Conservation (phyloP, 2,113 vertebrate genomes). For the Bostrychus sinensis region DNA sequence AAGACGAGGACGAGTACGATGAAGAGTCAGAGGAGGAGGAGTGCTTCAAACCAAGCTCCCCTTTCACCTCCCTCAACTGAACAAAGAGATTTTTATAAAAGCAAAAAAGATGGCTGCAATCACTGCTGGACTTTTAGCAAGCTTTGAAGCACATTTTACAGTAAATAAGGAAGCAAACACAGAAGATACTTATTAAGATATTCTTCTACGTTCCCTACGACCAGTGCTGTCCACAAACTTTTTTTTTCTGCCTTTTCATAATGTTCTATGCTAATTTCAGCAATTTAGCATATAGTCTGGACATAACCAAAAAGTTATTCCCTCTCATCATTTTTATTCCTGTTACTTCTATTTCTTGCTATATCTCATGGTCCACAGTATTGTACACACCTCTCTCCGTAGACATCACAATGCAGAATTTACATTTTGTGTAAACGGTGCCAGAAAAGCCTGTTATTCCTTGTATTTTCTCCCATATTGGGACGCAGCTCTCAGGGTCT, state of each 20-base stretch:
- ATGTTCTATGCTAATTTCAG: too few species aligned
- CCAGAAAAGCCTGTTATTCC: neutral
- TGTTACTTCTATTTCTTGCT: neutral
- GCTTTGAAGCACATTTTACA: neutral
- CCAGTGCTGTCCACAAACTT: too few species aligned
- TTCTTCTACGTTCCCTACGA: too few species aligned
- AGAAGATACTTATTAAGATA: too few species aligned
- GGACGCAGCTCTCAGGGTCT: slow-evolving; percentile 64
- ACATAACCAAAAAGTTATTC: too few species aligned
- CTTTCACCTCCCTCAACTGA: slow-evolving; percentile 61
- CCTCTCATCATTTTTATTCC: too few species aligned
- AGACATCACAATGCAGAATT: neutral
- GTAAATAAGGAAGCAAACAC: too few species aligned
- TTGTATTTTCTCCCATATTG: slow-evolving; percentile 62
- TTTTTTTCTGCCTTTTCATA: too few species aligned
- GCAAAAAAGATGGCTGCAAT: neutral
- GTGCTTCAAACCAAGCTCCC: slow-evolving; percentile 36
- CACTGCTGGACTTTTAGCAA: neutral
- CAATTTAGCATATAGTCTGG: too few species aligned
- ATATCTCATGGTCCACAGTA: neutral
- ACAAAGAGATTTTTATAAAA: too few species aligned
- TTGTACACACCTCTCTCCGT: neutral
- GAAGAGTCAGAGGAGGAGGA: slow-evolving; percentile 56
- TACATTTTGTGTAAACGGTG: neutral
- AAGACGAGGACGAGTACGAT: slow-evolving; percentile 59